Evolutionary conservation across 2,113 vertebrate species (phyloP), one percentile per base, ranked within the genome.

Genomic region (Neomonachus schauinslandi): DNA sequence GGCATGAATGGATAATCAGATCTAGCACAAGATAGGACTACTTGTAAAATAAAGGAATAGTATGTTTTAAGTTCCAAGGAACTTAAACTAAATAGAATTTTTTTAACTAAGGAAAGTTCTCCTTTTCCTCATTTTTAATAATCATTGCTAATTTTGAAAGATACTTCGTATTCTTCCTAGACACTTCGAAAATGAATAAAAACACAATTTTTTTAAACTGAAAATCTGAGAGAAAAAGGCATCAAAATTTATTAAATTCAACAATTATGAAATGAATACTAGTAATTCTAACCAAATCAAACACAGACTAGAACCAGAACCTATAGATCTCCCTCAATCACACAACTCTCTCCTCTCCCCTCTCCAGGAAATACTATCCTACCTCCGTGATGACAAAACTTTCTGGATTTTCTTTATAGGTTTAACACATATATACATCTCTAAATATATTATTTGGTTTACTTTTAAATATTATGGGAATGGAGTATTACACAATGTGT

Each of bases 101-200:
- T 79, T 71, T 55, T 12, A 89, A 87, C 79, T 67, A 13, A 69
- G 46, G 36, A 63, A 97, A 77, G 51, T 55, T 94, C 22, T 95
- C 69, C 31, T 83, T 88, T 93, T 33, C 10, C 15, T 53, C 42
- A 80, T 91, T 92, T 89, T 69, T 69, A 95, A 85, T 61, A 49
- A 79, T 15, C 77, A 39, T 85, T 89, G 80, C 31, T 31, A 82
- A 77, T 82, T 94, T 42, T 95, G 49, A 89, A 92, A 94, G 31
- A 86, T 22, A 81, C 11, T 31, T 67, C 8, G 53, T 53, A 69
- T 22, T 82, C 51, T 95, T 93, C 39, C 15, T 82, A 93, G 55
- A 22, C 42, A 77, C 15, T 85, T 1, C 81, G 57, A n/a, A 82
- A 57, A 87, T 22, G 80, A 28, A 71, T 21, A 59, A 74, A 89